Base-by-base conservation (phyloP, 92 coral and sea anemone genomes). In the Porites divaricata region DNA sequence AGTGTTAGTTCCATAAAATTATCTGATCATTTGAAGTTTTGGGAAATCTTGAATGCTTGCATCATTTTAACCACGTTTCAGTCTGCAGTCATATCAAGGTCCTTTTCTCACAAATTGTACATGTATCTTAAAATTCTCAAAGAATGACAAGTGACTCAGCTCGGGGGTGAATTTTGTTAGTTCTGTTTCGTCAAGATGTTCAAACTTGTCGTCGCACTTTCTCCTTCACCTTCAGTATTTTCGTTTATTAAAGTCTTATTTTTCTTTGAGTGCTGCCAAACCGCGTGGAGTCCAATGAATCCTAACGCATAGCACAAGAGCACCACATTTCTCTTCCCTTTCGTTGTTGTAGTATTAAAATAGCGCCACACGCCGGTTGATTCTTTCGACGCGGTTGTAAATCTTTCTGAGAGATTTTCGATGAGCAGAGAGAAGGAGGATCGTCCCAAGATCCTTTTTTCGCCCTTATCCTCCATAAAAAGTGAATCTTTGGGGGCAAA, bases 251-350 rank as follows among this genome's bases (percentile, higher is more conserved):
- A 53, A 28, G 67, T 83, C 57, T 64, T 88, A n/a, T 74, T 77
- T 53, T 93, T 86, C 59, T 91, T 94, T 8, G 98, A 87, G 61
- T 94, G 90, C 25, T 66, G 86, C 93, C 93, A 94, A n/a, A 94
- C 91, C 23, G 93, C 90, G 75, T 94, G 98, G 19, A 94, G 86
- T 51, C 93, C 98, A 58, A 91, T 59, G 67, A 94, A 94, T 41
- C 93, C 98, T 57, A 87, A 57, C 12, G 76, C 72, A 45, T 91
- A 94, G 0, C 91, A 88, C 80, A 85, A 79, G 25, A 94, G 85
- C 14, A 94, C 91, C 16, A 89, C 81, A 54, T 94, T 94, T 65
- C 95, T 79, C 62, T 94, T 94, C 21, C 98, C 98, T 14, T 84
- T 85, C 6, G 90, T 65, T 23, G 91, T 94, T 64, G 98, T 74